These are phyloP conservation scores for Sebastolobus altivelis DNA, from an alignment of 2,797 vertebrate genomes.

Conservation along the genomic window DNA sequence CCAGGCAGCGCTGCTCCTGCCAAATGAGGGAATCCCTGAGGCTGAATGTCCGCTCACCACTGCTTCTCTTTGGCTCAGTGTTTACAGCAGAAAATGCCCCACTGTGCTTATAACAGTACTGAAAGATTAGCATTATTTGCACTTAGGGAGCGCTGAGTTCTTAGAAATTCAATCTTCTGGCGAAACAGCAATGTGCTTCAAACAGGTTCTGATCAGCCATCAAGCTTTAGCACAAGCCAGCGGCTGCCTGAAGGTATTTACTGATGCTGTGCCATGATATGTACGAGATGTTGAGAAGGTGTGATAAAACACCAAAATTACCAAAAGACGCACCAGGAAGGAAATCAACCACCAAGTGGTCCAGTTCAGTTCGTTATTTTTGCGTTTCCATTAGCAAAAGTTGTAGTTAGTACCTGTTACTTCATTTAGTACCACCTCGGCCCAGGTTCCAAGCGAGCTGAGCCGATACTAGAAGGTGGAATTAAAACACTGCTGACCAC, in stretches of 20 bases:
- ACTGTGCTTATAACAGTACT: background rate
- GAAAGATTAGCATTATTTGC: constrained; percentile 10
- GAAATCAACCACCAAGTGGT: background rate
- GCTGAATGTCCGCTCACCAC: constrained; percentile 31
- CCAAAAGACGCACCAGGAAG: background rate
- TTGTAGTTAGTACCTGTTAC: background rate
- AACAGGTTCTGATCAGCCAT: background rate
- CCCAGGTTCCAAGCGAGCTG: background rate
- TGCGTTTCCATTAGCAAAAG: background rate
- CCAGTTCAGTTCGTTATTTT: background rate
- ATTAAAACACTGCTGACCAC: too few species aligned
- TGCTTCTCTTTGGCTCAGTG: constrained; percentile 3
- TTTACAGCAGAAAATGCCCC: constrained; percentile 22
- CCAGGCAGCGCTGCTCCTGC: constrained; percentile 55
- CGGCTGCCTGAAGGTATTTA: background rate
- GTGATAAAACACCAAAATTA: background rate
- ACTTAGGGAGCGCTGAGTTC: background rate
- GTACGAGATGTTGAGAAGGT: background rate
- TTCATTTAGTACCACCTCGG: background rate
- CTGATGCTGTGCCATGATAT: background rate
- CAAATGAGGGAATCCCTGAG: constrained; percentile 51
- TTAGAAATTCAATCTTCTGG: background rate
- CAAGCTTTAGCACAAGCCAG: background rate
- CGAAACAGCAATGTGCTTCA: background rate
- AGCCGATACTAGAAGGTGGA: background rate